Evolutionary conservation across 2,888 invertebrate species (phyloP), one percentile per base, ranked within the genome.

Genomic region (Capitulum mitella): DNA sequence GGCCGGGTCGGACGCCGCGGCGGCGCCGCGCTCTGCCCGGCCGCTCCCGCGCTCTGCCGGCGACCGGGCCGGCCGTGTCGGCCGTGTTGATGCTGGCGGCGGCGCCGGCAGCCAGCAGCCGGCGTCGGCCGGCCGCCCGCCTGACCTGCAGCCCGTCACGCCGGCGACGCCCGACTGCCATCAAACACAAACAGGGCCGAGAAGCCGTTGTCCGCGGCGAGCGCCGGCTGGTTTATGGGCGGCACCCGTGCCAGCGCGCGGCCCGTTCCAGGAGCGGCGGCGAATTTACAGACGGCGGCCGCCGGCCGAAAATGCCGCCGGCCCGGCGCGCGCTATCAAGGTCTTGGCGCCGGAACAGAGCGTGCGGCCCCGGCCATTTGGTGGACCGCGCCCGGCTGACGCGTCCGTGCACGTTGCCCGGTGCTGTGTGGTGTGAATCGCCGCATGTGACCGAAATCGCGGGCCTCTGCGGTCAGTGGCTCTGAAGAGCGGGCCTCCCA

Each of bases 171-270:
- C 32, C 32, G 32, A n/a, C 61, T 61, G 61, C 61, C 61, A 61
- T 61, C 61, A 61, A 32, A 61, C 61, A 61, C 61, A 61, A 61
- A 61, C 61, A 61, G 61, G n/a, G 32, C 61, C 32, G 61, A 43
- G 43, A 43, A 43, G 16, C 61, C 12, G 61, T 61, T 61, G 61
- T 61, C 61, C 16, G 61, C 61, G 58, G 32, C 32, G 32, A 10
- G 19, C 29, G 58, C n/a, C 51, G 6, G 58, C 58, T 29, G 32
- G 32, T 61, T 61, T 61, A 61, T 61, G 61, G 61, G 32, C n/a
- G 14, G 61, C 61, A 32, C 14, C n/a, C 32, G 32, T 61, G 61
- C 61, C 61, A 61, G 16, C 32, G n/a, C 32, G n/a, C 51, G 22
- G 51, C 51, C 12, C 16, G 61, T 32, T 32, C 61, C 61, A 16